Evolutionary conservation across 2,888 invertebrate species (phyloP).

Genomic region (Diarsia rubi): DNA sequence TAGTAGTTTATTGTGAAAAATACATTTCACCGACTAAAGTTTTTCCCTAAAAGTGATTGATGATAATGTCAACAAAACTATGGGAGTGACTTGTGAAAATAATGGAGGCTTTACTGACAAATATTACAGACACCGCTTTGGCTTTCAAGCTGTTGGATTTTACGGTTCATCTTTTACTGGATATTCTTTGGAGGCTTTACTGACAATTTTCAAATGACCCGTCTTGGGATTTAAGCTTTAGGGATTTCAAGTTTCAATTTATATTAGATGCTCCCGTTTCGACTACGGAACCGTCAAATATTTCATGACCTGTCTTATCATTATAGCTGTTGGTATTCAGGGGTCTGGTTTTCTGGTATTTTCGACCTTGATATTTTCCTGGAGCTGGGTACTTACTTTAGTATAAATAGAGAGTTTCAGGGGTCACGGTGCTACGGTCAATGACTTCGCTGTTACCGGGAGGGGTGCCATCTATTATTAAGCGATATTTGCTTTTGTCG

Average conservation of each 20-base stretch:
- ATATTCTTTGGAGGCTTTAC: neutral
- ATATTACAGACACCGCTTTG: neutral
- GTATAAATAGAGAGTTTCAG: constrained; percentile 20
- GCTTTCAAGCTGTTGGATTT: neutral
- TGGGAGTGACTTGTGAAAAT: constrained; percentile 46
- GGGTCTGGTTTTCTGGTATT: constrained; percentile 2
- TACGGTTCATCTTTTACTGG: constrained; percentile 24
- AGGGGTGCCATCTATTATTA: constrained; percentile 15
- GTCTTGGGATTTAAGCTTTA: neutral
- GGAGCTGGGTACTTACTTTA: constrained; percentile 1
- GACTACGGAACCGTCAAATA: neutral
- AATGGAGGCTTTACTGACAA: neutral
- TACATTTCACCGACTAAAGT: constrained; percentile 28
- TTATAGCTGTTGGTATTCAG: neutral
- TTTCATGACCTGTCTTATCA: neutral
- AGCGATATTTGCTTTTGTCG: constrained; percentile 15
- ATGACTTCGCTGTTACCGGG: constrained; percentile 29
- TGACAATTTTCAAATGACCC: constrained; percentile 3
- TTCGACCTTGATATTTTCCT: constrained; percentile 49
- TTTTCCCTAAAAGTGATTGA: constrained; percentile 54
- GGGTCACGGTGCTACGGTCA: constrained; percentile 47
- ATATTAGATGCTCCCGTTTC: constrained; percentile 7
- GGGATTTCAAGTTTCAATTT: constrained; percentile 12
- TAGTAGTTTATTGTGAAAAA: constrained; percentile 3
- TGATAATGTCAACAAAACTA: constrained; percentile 50